Conservation (phyloP, 1,140 invertebrate species). For the Pogonomyrmex barbatus region DNA sequence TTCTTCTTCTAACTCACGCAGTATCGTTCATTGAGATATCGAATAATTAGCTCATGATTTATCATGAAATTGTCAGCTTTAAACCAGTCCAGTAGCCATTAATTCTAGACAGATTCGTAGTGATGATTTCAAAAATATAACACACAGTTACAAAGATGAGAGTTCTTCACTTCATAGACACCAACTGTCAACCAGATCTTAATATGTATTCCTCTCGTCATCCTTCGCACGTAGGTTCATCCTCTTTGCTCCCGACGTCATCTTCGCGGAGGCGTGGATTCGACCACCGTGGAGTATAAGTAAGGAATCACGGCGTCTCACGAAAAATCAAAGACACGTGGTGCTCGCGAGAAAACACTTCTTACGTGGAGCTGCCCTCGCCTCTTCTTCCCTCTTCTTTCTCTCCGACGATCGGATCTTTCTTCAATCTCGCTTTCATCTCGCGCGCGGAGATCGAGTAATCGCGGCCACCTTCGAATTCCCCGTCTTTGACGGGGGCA, state of each 20-base stretch:
- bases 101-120: not conserved
- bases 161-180: not conserved
- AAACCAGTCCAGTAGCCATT: not conserved
- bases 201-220: not conserved
- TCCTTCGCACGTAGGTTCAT: slow-evolving; percentile 14
- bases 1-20: not conserved
- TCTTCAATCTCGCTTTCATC: slow-evolving; percentile 23
- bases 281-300: not conserved
- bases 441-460: slow-evolving; percentile 28
- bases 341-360: slow-evolving; percentile 14
- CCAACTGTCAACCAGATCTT: not conserved
- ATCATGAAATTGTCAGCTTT: not conserved
- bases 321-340: slow-evolving; percentile 56
- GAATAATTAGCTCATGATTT: slow-evolving; percentile 10
- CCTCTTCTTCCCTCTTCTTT: not conserved
- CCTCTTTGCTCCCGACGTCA: not conserved
- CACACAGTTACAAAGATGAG: not conserved
- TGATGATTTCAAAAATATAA: not conserved
- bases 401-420: slow-evolving; percentile 41
- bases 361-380: not conserved
- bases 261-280: not conserved
- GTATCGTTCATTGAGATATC: not conserved
- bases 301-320: slow-evolving; percentile 4
- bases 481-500: slow-evolving; percentile 26
- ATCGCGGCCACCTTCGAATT: slow-evolving; percentile 29